Conservation (phyloP, 2,888 invertebrate species). For the Polymixis lichenea region DNA sequence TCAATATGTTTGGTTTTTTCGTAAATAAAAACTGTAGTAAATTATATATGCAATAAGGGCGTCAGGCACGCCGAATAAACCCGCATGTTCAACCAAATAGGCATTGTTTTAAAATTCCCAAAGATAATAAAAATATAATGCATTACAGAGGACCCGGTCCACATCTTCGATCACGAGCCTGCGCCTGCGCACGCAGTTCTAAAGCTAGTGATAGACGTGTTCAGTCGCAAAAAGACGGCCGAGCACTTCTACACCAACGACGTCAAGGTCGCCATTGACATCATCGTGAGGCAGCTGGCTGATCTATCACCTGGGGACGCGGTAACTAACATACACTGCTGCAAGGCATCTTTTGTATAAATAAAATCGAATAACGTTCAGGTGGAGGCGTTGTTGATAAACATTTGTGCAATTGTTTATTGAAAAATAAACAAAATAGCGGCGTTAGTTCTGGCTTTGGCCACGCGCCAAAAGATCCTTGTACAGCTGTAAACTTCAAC, state of each 20-base stretch:
- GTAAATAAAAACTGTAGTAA: neutral
- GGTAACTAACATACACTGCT: slow-evolving; percentile 82
- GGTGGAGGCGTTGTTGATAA: neutral
- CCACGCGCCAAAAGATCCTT: neutral
- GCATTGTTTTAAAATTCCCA: slow-evolving; percentile 1
- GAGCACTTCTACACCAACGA: slow-evolving; percentile 98
- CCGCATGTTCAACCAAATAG: neutral
- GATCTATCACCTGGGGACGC: slow-evolving; percentile 97
- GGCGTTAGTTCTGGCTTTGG: neutral
- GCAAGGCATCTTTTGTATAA: neutral
- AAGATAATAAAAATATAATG: neutral
- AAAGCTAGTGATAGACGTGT: slow-evolving; percentile 97
- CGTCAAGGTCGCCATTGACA: slow-evolving; percentile 97
- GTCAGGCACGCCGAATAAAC: neutral
- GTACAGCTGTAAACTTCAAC: neutral
- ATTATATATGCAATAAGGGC: neutral
- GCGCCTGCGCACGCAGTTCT: slow-evolving; percentile 96
- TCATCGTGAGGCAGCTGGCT: slow-evolving; percentile 96
- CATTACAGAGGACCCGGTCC: slow-evolving; percentile 95
- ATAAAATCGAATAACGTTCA: neutral
- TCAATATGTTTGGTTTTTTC: neutral
- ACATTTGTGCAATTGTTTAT: neutral
- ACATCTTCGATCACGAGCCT: slow-evolving; percentile 95
- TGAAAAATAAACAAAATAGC: neutral
- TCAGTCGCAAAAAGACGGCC: slow-evolving; percentile 94